phyloP scores from a whole-genome alignment of 2,888 invertebrate genomes.

The Sphinx pinastri region DNA sequence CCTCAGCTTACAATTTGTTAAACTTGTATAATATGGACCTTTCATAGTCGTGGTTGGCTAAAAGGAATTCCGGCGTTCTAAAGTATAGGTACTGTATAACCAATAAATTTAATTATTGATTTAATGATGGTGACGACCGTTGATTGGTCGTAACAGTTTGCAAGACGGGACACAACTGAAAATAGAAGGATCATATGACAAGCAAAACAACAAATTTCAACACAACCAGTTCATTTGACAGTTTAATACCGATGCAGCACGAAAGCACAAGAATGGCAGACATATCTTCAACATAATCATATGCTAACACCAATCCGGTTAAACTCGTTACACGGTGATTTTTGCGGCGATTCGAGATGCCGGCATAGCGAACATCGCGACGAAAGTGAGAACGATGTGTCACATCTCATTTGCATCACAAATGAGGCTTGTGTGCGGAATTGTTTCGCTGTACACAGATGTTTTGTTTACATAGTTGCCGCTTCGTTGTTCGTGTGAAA shows the following conservation, averaged over 20 bases:
- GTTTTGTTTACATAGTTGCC: constrained; percentile 15
- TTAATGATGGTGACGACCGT: no score
- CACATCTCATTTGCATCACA: constrained; percentile 54
- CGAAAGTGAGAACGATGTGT: constrained; percentile 59
- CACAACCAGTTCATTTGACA: neutral
- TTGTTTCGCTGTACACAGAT: constrained; percentile 34
- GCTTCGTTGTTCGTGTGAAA: neutral
- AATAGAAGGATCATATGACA: neutral
- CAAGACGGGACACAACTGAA: neutral
- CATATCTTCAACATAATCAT: constrained; percentile 7
- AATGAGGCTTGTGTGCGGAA: constrained; percentile 45
- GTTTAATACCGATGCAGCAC: constrained; percentile 3
- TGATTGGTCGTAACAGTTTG: neutral
- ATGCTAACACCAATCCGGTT: constrained; percentile 1
- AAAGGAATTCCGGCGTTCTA: no score
- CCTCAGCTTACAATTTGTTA: no score
- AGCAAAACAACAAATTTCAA: neutral
- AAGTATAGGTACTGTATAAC: no score
- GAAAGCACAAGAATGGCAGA: neutral
- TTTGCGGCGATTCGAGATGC: constrained; percentile 32
- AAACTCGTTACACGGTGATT: constrained; percentile 17
- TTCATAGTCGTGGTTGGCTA: no score
- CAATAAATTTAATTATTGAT: no score
- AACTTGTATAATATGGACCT: no score
- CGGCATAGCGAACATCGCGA: constrained; percentile 40